Percentiles rank a stretch among this genome's conserved stretches.
Conservation (phyloP, 2,888 invertebrate species). For the Pogonocherus hispidulus region DNA sequence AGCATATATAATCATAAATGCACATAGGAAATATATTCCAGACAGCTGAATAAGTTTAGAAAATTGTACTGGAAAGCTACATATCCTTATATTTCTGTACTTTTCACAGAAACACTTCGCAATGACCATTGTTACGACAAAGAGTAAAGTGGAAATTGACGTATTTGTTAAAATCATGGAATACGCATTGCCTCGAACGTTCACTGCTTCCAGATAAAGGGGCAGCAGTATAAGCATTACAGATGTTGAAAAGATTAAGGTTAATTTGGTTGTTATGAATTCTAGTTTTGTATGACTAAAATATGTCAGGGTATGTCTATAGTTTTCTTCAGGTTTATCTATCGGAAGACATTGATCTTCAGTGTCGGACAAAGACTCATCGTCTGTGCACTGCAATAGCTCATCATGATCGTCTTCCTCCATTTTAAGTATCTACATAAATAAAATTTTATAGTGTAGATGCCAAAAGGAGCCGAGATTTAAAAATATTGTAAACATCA, state of each 20-base stretch:
- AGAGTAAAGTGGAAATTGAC: constrained; percentile 55
- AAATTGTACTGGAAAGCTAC: constrained; percentile 66
- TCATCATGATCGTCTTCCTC: constrained; percentile 65
- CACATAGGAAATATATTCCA: constrained; percentile 67
- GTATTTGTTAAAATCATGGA: constrained; percentile 61
- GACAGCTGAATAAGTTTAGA: constrained; percentile 67
- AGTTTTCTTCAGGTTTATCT: constrained; percentile 58
- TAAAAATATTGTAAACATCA: too few relatives aligned
- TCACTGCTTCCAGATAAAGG: constrained; percentile 68
- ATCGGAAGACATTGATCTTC: constrained; percentile 62
- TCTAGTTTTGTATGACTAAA: constrained; percentile 65
- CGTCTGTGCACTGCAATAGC: constrained; percentile 63
- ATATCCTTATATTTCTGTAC: constrained; percentile 56
- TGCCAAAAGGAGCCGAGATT: background rate
- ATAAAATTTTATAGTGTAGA: background rate
- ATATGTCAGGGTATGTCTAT: constrained; percentile 54
- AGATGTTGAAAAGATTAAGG: constrained; percentile 69
- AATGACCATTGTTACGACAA: constrained; percentile 57
- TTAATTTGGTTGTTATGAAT: constrained; percentile 68
- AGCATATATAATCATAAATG: constrained; percentile 70
- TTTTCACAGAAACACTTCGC: constrained; percentile 57
- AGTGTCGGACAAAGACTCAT: constrained; percentile 64
- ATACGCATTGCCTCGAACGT: constrained; percentile 62
- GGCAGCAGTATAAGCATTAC: constrained; percentile 71
- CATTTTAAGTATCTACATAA: constrained; percentile 31